Base-by-base conservation (phyloP, 2,797 vertebrate genomes). In the Carduelis carduelis region DNA sequence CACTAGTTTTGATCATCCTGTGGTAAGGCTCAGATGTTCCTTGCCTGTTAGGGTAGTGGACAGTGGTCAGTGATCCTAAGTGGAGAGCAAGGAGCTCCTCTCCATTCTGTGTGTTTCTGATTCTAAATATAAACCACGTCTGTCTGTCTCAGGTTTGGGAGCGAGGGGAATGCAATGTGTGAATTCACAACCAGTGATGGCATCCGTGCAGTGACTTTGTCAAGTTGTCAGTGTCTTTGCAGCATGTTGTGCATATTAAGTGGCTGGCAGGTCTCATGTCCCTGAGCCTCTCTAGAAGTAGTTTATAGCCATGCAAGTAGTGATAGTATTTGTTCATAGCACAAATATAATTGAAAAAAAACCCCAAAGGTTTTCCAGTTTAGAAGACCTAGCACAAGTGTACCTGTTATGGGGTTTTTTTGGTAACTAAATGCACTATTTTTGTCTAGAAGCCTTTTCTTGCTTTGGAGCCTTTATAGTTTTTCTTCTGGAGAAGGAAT, bases 331-430 rank as follows among this genome's bases (percentile, higher is more conserved):
- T 83, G 55, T 66, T 78, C 47, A n/a, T 41, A 56, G 26, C 14
- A 52, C 32, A 83, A 53, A 75, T n/a, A 16, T 6, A 78, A 39
- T 8, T 26, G 27, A 44, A 63, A 64, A 35, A 34, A 63, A 34
- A 63, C 7, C 7, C 37, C 32, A 32, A 26, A 69, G 6, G 12
- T 59, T 88, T 84, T 83, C 13, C 47, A 26, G 30, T 64, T 34
- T 56, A 5, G 59, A 74, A 66, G 12, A 56, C 21, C 16, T 78
- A 12, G 10, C 24, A 18, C 11, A 43, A 8, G n/a, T 76, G 20
- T 63, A 55, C 9, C 14, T 39, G 2, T 19, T 57, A 20, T 13
- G 6, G 27, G 10, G 2, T 0, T 0, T 10, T 12, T 34, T 56
- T 28, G 0, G 0, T 32, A 44, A 44, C 7, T 41, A 16, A 57